Evolutionary conservation across 2,797 vertebrate species (phyloP), one percentile per base, ranked within the genome.

Genomic region (Lemur catta): DNA sequence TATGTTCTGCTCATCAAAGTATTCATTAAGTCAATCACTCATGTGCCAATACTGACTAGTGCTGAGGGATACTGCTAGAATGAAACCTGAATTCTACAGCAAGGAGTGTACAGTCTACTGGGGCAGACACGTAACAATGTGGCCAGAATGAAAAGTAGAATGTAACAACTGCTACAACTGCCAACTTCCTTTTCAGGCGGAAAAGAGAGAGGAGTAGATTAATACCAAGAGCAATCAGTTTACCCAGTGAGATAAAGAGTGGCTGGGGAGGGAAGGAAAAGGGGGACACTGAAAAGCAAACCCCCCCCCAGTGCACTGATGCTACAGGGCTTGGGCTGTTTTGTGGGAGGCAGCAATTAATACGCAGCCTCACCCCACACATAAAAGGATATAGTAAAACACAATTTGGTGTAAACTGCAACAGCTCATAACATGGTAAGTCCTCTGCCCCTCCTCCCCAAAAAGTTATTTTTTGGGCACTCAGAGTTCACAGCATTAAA

Each of bases 391-490:
- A 95, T 18, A 41, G 41, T n/a, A 55, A 92, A 92, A 59, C 2
- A 24, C 9, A 82, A 85, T 91, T 65, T 48, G 74, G 33, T 63
- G 38, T 61, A 43, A 13, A 74, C 8, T 46, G 50, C n/a, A 57
- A 78, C 35, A 84, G 87, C 22, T 96, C 50, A 35, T 79, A 90
- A 81, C 17, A 41, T 33, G n/a, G 0, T 3, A 59, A 71, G 57
- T 26, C 13, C 41, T 92, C 50, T 87, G 30, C 17, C 18, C 35
- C 28, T 10, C 38, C 22, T 41, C 35, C 7, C 12, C 3, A 57
- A 17, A 75, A 82, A 93, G 52, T 93, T 96, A 93, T 90, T 96
- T 94, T 72, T 93, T 79, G 57, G 35, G 76, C 26, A 85, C 59
- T 89, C 81, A 10, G 35, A 93, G 52, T 90, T 82, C 38, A 92